A percentile compares a stretch with the other conserved stretches of the same genome.
Conservation (phyloP, 2,888 invertebrate species). For the Nomada ruficornis region DNA sequence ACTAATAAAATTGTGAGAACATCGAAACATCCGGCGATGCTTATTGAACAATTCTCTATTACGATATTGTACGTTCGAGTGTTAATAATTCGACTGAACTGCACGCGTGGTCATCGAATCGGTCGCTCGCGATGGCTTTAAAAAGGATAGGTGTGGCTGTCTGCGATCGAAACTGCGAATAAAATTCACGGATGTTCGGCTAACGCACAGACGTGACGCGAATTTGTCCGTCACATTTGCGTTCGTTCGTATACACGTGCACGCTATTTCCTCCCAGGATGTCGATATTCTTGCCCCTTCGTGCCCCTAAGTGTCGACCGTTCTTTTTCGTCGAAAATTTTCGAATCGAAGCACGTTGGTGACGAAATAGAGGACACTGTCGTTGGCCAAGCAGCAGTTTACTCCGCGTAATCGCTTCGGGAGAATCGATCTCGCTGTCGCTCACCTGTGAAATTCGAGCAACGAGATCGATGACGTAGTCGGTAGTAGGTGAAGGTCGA, state of each 20-base stretch:
- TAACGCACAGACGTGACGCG: conserved; percentile 44
- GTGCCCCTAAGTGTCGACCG: neutral
- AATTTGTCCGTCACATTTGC: conserved; percentile 46
- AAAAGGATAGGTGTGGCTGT: neutral
- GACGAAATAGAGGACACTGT: conserved; percentile 35
- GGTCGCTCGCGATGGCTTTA: conserved; percentile 8
- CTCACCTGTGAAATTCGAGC: neutral
- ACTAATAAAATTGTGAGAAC: conserved; percentile 56
- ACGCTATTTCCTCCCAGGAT: neutral
- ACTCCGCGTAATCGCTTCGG: conserved; percentile 7
- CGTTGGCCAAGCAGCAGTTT: conserved; percentile 41
- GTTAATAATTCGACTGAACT: conserved; percentile 29
- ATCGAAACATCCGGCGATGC: conserved; percentile 74
- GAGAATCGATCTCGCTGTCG: neutral
- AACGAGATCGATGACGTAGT: conserved; percentile 3
- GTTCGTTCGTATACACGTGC: conserved; percentile 26
- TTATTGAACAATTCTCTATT: conserved; percentile 69
- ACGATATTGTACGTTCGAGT: conserved; percentile 57
- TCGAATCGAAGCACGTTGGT: conserved; percentile 50
- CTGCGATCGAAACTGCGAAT: conserved; percentile 30
- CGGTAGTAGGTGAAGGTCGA: conserved; percentile 34
- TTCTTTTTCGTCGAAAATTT: conserved; percentile 5
- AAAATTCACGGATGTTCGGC: conserved; percentile 48
- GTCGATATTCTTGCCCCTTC: neutral
- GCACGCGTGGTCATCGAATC: conserved; percentile 10